Conservation (phyloP, 2,797 vertebrate genomes). For the Leptatherina wallacei region DNA sequence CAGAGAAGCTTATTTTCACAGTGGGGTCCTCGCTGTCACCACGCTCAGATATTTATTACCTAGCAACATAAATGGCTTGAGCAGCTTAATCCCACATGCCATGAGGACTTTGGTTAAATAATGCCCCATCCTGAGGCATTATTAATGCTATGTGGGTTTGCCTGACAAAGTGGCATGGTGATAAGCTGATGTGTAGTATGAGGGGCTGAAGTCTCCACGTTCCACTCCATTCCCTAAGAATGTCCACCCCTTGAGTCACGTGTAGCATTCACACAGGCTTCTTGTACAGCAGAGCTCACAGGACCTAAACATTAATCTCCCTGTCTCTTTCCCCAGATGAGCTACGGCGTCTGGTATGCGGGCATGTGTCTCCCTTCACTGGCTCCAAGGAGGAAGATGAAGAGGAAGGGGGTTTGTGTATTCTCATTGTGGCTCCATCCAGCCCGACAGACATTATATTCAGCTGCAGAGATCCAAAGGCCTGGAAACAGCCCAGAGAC, state of each 20-base stretch:
- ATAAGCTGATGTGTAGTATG: conserved; percentile 60
- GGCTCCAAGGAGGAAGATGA: conserved; percentile 45
- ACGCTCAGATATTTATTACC: conserved; percentile 54
- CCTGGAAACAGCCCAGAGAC: conserved; percentile 55
- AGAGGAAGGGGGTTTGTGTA: conserved; percentile 34
- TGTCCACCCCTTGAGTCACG: conserved; percentile 57
- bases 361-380: conserved; percentile 54
- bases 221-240: conserved; percentile 45
- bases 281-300: conserved; percentile 56
- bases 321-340: conserved; percentile 74
- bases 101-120: conserved; percentile 58
- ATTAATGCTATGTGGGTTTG: conserved; percentile 60
- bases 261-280: conserved; percentile 31
- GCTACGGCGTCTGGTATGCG: conserved; percentile 78
- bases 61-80: conserved; percentile 48
- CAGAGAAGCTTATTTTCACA: conserved; percentile 44
- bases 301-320: conserved; percentile 63
- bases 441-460: conserved; percentile 46
- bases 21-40: conserved; percentile 22
- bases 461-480: conserved; percentile 36
- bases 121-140: conserved; percentile 42
- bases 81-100: conserved; percentile 60
- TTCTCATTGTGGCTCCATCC: conserved; percentile 44
- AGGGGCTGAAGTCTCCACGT: conserved; percentile 43
- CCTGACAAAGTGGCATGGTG: conserved; percentile 53